phyloP scores from a whole-genome alignment of 2,113 vertebrate species.

The Ciconia maguari region DNA sequence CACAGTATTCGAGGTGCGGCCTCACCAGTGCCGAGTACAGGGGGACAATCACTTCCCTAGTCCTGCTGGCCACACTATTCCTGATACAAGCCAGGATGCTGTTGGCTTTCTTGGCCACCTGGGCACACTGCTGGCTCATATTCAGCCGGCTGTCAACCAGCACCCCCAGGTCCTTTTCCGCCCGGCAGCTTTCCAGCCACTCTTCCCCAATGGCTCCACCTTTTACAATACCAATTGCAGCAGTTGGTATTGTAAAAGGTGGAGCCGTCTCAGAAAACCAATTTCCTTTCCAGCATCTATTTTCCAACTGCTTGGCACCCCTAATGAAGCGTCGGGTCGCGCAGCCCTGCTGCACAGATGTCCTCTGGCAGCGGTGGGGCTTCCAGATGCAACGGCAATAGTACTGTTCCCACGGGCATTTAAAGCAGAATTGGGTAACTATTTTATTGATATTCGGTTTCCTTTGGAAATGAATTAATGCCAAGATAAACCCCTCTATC shows the following conservation, averaged over 20 bases:
- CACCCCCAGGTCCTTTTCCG: too few species aligned
- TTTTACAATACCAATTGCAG: background rate
- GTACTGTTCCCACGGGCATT: background rate
- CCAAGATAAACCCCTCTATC: background rate
- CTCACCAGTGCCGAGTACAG: too few species aligned
- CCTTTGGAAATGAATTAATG: background rate
- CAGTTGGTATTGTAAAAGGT: background rate
- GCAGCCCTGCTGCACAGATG: background rate
- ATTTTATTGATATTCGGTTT: background rate
- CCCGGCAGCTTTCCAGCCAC: too few species aligned
- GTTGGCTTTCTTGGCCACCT: too few species aligned
- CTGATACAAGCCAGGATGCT: too few species aligned
- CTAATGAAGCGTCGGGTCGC: accelerated
- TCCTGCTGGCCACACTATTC: too few species aligned
- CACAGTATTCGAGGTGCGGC: too few species aligned
- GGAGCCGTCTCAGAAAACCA: background rate
- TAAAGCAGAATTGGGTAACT: background rate
- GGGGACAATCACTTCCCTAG: too few species aligned
- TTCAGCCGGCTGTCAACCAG: too few species aligned
- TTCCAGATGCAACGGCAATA: background rate
- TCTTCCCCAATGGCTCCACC: too few species aligned
- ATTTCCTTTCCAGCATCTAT: background rate
- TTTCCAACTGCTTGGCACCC: background rate
- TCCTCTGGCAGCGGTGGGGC: background rate
- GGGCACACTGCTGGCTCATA: too few species aligned